Evolutionary conservation across 2,797 vertebrate species (phyloP).

Genomic region (Sebastes miniatus): DNA sequence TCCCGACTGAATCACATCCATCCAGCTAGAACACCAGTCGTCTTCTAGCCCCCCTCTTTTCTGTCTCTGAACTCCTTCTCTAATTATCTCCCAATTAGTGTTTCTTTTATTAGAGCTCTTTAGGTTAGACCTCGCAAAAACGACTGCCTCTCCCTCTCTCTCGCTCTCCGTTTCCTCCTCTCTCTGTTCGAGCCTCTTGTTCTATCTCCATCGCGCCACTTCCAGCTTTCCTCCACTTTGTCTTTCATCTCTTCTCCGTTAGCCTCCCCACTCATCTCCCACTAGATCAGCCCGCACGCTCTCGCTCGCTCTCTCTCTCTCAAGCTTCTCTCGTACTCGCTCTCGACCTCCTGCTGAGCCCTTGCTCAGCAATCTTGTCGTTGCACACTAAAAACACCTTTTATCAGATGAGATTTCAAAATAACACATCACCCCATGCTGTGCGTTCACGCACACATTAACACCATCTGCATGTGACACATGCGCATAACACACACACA

Average conservation of each 20-base stretch:
- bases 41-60: background rate
- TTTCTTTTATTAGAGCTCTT: slow-evolving; percentile 49
- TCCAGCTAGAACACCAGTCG: slow-evolving; percentile 11
- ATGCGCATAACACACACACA: background rate
- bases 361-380: slow-evolving; percentile 46
- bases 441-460: background rate
- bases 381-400: slow-evolving; percentile 52
- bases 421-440: slow-evolving; percentile 2
- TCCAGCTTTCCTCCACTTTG: slow-evolving; percentile 38
- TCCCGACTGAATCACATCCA: slow-evolving; percentile 2
- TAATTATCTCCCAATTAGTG: slow-evolving; percentile 40
- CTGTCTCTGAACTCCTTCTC: slow-evolving; percentile 8
- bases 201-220: slow-evolving; percentile 21
- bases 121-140: slow-evolving; percentile 22
- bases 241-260: slow-evolving; percentile 56
- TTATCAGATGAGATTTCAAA: slow-evolving; percentile 42
- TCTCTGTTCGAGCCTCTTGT: slow-evolving; percentile 22
- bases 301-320: background rate
- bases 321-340: background rate
- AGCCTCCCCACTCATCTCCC: slow-evolving; percentile 36
- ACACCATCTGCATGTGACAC: background rate
- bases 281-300: slow-evolving; percentile 7
- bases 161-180: slow-evolving; percentile 2
- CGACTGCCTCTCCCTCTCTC: background rate
- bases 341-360: slow-evolving; percentile 39